Percentiles rank a stretch among this genome's conserved stretches.
phyloP scores from a whole-genome alignment of 2,797 vertebrate species.

The Acanthis flammea region DNA sequence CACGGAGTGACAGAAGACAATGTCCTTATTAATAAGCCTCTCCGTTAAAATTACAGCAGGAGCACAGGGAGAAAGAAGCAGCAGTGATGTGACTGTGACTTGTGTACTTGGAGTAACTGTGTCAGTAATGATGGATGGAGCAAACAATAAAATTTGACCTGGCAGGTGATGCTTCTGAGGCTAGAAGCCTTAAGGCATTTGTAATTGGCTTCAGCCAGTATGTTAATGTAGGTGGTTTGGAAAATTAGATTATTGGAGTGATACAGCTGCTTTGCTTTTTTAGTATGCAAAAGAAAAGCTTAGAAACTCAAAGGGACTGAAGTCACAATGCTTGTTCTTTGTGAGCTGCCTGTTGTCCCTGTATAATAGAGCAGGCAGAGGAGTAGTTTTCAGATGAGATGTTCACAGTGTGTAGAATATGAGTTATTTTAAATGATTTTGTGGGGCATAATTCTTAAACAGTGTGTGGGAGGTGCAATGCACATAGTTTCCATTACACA shows the following conservation, averaged over 20 bases:
- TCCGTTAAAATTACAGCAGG: slow-evolving; percentile 51
- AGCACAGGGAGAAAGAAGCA: background rate
- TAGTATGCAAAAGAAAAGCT: slow-evolving; percentile 6
- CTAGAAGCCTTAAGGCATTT: slow-evolving; percentile 4
- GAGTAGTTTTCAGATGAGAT: slow-evolving; percentile 9
- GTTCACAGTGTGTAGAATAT: background rate
- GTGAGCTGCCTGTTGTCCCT: background rate
- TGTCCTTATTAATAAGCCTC: slow-evolving; percentile 20
- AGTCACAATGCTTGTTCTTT: background rate
- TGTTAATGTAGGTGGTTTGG: slow-evolving; percentile 30
- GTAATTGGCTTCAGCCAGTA: slow-evolving; percentile 30
- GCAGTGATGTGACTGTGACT: background rate
- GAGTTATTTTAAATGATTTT: slow-evolving; percentile 21
- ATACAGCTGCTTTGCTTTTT: slow-evolving; percentile 8
- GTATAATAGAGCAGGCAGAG: background rate
- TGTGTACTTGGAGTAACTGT: slow-evolving; percentile 48
- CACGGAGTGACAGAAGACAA: background rate
- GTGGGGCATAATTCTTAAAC: slow-evolving; percentile 1
- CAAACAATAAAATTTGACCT: slow-evolving; percentile 38
- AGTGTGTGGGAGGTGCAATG: background rate
- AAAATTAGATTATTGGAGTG: slow-evolving; percentile 42
- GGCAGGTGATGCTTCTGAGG: background rate
- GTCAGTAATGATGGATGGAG: slow-evolving; percentile 34
- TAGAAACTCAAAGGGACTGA: background rate
- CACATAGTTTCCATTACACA: background rate